Evolutionary conservation across 2,797 vertebrate species (phyloP).

Genomic region (Micromesistius poutassou): DNA sequence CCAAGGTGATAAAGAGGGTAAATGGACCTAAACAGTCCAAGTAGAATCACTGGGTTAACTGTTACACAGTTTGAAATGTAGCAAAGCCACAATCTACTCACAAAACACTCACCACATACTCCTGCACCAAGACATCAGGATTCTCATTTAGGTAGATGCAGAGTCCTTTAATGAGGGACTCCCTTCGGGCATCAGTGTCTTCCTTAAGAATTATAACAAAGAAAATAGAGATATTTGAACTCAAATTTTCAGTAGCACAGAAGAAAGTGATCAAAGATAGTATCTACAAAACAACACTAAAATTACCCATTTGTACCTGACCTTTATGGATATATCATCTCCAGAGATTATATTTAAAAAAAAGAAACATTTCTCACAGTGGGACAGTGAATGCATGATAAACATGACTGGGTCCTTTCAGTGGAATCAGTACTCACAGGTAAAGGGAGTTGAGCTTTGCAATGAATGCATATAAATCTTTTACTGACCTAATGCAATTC

Average conservation of each 20-base stretch:
- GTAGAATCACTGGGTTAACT: background rate
- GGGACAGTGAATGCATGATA: too few relatives aligned
- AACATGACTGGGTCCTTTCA: background rate
- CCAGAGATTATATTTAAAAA: background rate
- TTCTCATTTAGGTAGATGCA: too few relatives aligned
- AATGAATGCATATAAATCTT: conserved; percentile 10
- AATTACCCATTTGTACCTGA: background rate
- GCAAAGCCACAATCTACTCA: too few relatives aligned
- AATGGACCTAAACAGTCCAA: conserved; percentile 3
- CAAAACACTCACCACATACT: too few relatives aligned
- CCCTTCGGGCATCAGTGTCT: too few relatives aligned
- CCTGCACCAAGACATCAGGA: too few relatives aligned
- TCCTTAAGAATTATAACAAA: too few relatives aligned
- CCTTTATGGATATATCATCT: background rate
- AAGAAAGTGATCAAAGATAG: background rate
- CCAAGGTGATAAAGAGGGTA: background rate
- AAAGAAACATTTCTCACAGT: too few relatives aligned
- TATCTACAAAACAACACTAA: background rate
- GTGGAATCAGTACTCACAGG: background rate
- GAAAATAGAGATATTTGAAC: too few relatives aligned
- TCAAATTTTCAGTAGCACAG: too few relatives aligned
- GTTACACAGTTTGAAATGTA: too few relatives aligned
- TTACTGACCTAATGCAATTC: background rate
- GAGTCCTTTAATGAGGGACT: too few relatives aligned
- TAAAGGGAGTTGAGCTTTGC: conserved; percentile 5